Evolutionary conservation across 2,113 vertebrate species (phyloP), one percentile per base, ranked within the genome.

Genomic region (Xiphophorus couchianus): DNA sequence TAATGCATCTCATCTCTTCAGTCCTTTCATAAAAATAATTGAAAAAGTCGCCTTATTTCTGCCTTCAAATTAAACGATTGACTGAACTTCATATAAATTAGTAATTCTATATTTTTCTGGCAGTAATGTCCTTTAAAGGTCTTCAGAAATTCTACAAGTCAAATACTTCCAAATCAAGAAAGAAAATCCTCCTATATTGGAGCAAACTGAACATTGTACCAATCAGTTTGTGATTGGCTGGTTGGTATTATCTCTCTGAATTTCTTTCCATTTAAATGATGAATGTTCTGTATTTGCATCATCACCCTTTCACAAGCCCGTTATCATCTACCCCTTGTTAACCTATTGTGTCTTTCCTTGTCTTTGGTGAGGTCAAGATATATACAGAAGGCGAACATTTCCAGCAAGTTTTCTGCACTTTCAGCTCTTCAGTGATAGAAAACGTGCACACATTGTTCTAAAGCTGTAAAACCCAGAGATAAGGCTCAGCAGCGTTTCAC

Each of bases 401-500:
- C 12, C 15, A n/a, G 29, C 2, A 28, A 39, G 30, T 31, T 66
- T 71, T 28, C 15, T 14, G 69, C 65, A 62, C 65, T 62, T 13
- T 29, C 66, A 68, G n/a, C 69, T 72, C 44, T 39, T 31, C 62
- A 42, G 28, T 65, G 28, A 33, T 68, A 30, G 64, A 30, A 44
- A 44, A 28, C 35, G 27, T 68, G 48, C 66, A 27, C 6, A 22
- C 77, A 66, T 73, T 68, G 10, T 73, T 68, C 77, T 73, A 61
- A 48, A 54, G 30, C 64, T 51, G 61, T 51, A 78, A 64, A 51
- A 73, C 54, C 70, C 4, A 9, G 58, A 51, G 64, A 73, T 73
- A 31, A 79, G 66, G 39, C 14, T 7, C 69, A 67, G 76, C 76
- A 67, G 76, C 42, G n/a, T 78, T 62, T 37, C 9, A 19, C 8